These are phyloP conservation scores for Netelia fuscicornis DNA, from an alignment of 2,888 invertebrate genomes.

Conservation along the genomic window DNA sequence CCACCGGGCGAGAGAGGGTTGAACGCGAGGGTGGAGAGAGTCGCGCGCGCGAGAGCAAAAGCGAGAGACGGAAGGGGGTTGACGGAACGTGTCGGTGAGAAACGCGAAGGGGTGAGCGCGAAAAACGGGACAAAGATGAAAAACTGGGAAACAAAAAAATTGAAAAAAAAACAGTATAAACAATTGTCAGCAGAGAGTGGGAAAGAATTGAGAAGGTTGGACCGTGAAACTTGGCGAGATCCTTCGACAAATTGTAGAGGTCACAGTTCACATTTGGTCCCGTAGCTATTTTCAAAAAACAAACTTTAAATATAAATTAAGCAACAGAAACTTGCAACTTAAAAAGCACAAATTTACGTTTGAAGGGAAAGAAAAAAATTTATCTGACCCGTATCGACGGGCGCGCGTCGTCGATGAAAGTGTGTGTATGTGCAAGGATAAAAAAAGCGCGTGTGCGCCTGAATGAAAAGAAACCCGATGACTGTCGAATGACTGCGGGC, in stretches of 20 bases:
- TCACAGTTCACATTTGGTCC: not conserved
- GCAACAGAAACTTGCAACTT: too few relatives aligned
- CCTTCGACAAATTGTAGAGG: too few relatives aligned
- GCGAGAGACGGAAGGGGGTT: constrained; percentile 54
- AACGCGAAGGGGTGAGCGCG: constrained; percentile 28
- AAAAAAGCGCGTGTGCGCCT: constrained; percentile 30
- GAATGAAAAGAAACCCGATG: constrained; percentile 76
- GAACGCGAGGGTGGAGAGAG: constrained; percentile 62
- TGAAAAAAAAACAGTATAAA: constrained; percentile 21
- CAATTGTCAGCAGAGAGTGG: not conserved
- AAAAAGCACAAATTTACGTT: too few relatives aligned
- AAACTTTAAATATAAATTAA: not conserved
- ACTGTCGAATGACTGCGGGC: constrained; percentile 84
- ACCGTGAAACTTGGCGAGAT: too few relatives aligned
- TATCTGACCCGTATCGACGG: not conserved
- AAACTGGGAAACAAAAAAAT: constrained; percentile 3
- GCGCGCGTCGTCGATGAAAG: not conserved
- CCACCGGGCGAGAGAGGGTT: constrained; percentile 70
- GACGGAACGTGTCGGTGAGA: constrained; percentile 52
- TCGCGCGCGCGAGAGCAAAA: constrained; percentile 53
- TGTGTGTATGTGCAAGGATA: not conserved
- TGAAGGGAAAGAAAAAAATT: not conserved
- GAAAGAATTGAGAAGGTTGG: too few relatives aligned
- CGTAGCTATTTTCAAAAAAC: not conserved
- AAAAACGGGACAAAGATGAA: constrained; percentile 52